Evolutionary conservation across 2,888 invertebrate genomes (phyloP).

Genomic region (Hypselothyrea guttata): DNA sequence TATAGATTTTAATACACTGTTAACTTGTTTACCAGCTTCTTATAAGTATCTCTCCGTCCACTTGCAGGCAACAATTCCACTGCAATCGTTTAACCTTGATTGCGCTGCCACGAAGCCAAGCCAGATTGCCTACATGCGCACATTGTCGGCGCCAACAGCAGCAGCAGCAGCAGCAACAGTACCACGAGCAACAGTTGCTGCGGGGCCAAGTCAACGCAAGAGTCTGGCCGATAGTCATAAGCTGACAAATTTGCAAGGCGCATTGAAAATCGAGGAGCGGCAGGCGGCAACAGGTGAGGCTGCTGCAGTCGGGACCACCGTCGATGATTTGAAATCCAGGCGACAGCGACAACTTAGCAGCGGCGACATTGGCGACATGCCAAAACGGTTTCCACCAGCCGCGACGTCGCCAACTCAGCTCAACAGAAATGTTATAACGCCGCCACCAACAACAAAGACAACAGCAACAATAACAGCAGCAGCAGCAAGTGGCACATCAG

Average conservation of each 20-base stretch:
- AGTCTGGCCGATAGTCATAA: conserved; percentile 67
- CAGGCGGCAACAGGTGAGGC: conserved; percentile 19
- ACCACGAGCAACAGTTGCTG: conserved; percentile 22
- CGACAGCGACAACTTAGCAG: conserved; percentile 79
- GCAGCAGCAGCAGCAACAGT: conserved; percentile 28
- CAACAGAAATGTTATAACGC: conserved; percentile 64
- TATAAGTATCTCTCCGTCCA: conserved; percentile 19
- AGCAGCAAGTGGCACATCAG: conserved; percentile 7
- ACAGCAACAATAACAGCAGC: conserved; percentile 10
- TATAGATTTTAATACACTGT: conserved; percentile 47
- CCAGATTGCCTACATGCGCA: conserved; percentile 77
- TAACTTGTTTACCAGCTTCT: conserved; percentile 1
- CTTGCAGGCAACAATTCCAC: conserved; percentile 82
- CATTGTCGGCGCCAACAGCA: conserved; percentile 76
- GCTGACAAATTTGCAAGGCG: conserved; percentile 79
- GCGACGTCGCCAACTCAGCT: conserved; percentile 64
- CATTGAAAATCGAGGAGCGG: conserved; percentile 80
- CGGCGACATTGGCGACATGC: conserved; percentile 64
- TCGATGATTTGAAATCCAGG: conserved; percentile 75
- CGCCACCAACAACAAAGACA: conserved; percentile 42
- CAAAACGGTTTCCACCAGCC: conserved; percentile 81
- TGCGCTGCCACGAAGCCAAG: conserved; percentile 67
- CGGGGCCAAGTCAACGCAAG: conserved; percentile 60
- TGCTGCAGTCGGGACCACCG: conserved; percentile 46
- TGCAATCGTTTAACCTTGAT: conserved; percentile 82